These are phyloP conservation scores for Lonchura striata DNA, from an alignment of 2,113 vertebrate genomes.

Conservation along the genomic window DNA sequence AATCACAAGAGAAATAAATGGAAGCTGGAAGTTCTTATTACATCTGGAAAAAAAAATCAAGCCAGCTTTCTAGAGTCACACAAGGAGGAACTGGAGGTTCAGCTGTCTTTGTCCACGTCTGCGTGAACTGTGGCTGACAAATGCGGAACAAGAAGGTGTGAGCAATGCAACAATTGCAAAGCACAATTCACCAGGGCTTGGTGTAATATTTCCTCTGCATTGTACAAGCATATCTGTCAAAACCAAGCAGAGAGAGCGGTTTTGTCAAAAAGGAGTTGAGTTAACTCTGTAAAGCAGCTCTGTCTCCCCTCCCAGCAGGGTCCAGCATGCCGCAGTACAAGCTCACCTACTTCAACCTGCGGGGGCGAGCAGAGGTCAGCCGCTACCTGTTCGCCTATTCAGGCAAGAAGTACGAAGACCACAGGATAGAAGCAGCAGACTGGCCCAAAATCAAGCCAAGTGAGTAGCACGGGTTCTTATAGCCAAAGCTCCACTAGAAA, in stretches of 20 bases:
- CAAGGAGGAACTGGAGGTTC: neutral
- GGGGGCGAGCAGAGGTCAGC: slow-evolving; percentile 78
- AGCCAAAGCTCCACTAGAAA: neutral
- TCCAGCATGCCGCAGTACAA: slow-evolving; percentile 76
- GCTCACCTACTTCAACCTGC: slow-evolving; percentile 79
- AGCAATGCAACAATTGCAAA: neutral
- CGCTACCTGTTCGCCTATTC: slow-evolving; percentile 79
- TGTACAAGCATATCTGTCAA: neutral
- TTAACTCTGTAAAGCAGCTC: neutral
- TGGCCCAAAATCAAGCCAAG: slow-evolving; percentile 78
- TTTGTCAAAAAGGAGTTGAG: neutral
- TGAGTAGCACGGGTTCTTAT: slow-evolving; percentile 35
- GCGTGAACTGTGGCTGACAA: neutral
- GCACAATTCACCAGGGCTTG: neutral
- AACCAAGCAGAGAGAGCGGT: neutral
- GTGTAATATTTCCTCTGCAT: neutral
- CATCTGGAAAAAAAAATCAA: neutral
- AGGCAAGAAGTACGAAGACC: slow-evolving; percentile 73
- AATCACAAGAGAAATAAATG: neutral
- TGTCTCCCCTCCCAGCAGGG: slow-evolving; percentile 14
- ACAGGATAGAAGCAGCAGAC: slow-evolving; percentile 71
- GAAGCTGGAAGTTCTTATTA: neutral
- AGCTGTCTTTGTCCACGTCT: fast-evolving
- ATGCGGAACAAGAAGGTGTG: neutral
- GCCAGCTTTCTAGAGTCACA: neutral